Percentiles rank a stretch among this genome's conserved stretches.
phyloP scores from a whole-genome alignment of 2,113 vertebrate species.

The Ceyx melanurus region DNA sequence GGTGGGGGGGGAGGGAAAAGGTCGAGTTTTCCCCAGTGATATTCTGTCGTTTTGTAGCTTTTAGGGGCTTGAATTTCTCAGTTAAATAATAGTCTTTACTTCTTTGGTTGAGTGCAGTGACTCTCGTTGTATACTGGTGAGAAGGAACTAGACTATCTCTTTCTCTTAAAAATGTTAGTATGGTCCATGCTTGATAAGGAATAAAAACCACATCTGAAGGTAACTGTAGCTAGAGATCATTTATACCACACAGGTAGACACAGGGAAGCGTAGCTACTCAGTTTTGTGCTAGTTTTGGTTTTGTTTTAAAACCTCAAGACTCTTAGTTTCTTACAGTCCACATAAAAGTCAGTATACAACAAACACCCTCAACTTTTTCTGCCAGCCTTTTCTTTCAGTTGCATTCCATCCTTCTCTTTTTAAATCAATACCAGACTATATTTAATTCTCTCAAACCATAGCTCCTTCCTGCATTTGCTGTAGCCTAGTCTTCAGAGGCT shows the following conservation, averaged over 20 bases:
- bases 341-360: background rate
- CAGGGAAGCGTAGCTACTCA: background rate
- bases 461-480: slow-evolving; percentile 21
- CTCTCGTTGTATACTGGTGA: background rate
- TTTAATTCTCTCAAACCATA: slow-evolving; percentile 43
- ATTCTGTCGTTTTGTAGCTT: background rate
- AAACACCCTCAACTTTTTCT: background rate
- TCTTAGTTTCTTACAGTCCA: background rate
- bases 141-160: background rate
- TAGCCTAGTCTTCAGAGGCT: slow-evolving; percentile 10
- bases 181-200: background rate
- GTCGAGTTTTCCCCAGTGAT: background rate
- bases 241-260: background rate
- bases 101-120: background rate
- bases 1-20: background rate
- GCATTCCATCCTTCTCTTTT: background rate
- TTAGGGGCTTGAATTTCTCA: background rate
- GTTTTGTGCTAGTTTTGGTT: background rate
- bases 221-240: background rate
- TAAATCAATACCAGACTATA: slow-evolving; percentile 45
- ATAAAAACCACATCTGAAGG: background rate
- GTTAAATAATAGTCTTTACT: background rate
- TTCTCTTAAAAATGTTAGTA: background rate
- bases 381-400: background rate
- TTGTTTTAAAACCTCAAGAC: background rate